phyloP scores from a whole-genome alignment of 2,113 vertebrate species.

The Catharus minimus region DNA sequence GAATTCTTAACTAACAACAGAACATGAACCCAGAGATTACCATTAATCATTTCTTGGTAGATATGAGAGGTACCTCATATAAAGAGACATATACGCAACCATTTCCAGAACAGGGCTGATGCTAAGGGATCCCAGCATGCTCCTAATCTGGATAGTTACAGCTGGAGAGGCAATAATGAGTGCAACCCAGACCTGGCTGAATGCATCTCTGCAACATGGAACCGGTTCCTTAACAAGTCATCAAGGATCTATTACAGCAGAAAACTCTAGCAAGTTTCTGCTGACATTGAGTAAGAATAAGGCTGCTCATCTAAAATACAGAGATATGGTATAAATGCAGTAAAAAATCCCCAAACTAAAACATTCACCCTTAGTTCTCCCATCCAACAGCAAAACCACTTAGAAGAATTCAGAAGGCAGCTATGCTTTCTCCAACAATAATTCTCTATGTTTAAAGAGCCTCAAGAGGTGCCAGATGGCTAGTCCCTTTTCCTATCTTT shows the following conservation, averaged over 20 bases:
- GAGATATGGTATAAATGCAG: neutral
- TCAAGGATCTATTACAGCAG: neutral
- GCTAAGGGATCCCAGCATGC: neutral
- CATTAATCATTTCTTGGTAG: neutral
- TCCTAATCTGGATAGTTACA: neutral
- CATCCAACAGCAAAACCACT: neutral
- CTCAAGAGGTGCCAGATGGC: conserved; percentile 18
- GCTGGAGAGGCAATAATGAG: neutral
- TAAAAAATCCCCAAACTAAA: neutral
- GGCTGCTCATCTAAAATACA: neutral
- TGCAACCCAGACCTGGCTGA: neutral
- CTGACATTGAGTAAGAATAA: neutral
- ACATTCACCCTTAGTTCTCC: neutral
- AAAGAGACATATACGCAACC: neutral
- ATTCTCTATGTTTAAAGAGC: neutral
- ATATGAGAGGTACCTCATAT: neutral
- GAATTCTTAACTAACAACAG: neutral
- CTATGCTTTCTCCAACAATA: neutral
- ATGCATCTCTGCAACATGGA: neutral
- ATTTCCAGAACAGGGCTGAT: neutral
- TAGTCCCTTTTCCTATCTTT: neutral
- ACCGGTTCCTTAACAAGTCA: neutral
- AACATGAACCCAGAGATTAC: neutral
- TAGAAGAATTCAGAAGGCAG: neutral
- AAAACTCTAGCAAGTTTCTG: neutral